Evolutionary conservation across 2,888 invertebrate species (phyloP).

Genomic region (Mechanitis mazaeus): DNA sequence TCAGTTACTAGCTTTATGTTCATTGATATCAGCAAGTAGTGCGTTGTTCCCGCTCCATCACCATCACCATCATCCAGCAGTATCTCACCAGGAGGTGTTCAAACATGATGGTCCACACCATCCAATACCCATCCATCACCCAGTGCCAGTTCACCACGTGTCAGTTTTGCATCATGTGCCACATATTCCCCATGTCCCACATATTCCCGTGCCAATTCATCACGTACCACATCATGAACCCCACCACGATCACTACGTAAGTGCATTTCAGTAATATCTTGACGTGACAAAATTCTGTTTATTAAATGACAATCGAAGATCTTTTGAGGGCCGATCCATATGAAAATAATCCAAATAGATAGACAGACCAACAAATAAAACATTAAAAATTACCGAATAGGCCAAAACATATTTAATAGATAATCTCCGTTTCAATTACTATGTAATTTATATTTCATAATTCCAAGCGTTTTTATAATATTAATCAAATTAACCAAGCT

Average conservation of each 20-base stretch:
- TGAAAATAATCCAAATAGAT: no score
- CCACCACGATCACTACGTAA: conserved; percentile 64
- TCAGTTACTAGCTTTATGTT: conserved; percentile 51
- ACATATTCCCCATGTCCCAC: conserved; percentile 28
- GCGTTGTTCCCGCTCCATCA: conserved; percentile 60
- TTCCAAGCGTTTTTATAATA: no score
- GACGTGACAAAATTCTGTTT: no score
- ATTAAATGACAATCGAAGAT: no score
- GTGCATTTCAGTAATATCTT: conserved; percentile 30
- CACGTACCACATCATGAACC: conserved; percentile 47
- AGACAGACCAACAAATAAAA: no score
- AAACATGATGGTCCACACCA: conserved; percentile 59
- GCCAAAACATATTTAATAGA: no score
- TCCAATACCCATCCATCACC: conserved; percentile 40
- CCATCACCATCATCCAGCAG: conserved; percentile 49
- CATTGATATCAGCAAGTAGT: conserved; percentile 54
- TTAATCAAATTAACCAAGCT: no score
- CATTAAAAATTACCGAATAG: no score
- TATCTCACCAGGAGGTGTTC: conserved; percentile 64
- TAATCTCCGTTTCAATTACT: no score
- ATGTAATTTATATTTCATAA: no score
- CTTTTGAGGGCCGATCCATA: no score
- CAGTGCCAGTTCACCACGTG: conserved; percentile 37
- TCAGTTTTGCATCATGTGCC: conserved; percentile 46
- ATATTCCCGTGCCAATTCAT: conserved; percentile 38